phyloP scores from a whole-genome alignment of 2,113 vertebrate species.

The Chelonoidis abingdonii region DNA sequence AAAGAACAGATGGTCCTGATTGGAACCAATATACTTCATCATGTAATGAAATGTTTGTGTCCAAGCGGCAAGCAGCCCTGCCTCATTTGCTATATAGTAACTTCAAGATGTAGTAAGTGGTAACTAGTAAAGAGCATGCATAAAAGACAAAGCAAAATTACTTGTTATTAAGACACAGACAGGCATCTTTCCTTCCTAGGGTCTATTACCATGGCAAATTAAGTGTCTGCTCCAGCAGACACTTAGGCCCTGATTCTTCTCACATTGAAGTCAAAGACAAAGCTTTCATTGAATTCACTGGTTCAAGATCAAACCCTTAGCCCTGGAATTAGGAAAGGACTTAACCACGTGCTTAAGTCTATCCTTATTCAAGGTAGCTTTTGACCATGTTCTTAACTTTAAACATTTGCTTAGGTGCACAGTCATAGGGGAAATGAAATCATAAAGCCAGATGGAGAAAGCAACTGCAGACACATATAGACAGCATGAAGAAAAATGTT shows the following conservation, averaged over 20 bases:
- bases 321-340: too few relatives aligned
- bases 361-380: too few relatives aligned
- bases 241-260: neutral
- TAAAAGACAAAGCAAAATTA: neutral
- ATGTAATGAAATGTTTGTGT: neutral
- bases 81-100: neutral
- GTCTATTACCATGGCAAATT: neutral
- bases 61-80: neutral
- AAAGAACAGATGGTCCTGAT: neutral
- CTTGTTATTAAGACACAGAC: neutral
- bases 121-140: neutral
- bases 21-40: neutral
- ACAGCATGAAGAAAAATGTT: neutral
- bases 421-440: too few relatives aligned
- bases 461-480: neutral
- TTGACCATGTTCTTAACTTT: too few relatives aligned
- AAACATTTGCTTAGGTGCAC: too few relatives aligned
- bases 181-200: neutral
- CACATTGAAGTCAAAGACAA: too few relatives aligned
- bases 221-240: neutral
- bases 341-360: too few relatives aligned
- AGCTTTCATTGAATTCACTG: too few relatives aligned
- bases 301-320: too few relatives aligned
- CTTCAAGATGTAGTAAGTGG: neutral
- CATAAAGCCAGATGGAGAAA: neutral